A percentile compares a stretch with the other conserved stretches of the same genome.
phyloP scores from a whole-genome alignment of 2,113 vertebrate genomes.

The Rhineura floridana region DNA sequence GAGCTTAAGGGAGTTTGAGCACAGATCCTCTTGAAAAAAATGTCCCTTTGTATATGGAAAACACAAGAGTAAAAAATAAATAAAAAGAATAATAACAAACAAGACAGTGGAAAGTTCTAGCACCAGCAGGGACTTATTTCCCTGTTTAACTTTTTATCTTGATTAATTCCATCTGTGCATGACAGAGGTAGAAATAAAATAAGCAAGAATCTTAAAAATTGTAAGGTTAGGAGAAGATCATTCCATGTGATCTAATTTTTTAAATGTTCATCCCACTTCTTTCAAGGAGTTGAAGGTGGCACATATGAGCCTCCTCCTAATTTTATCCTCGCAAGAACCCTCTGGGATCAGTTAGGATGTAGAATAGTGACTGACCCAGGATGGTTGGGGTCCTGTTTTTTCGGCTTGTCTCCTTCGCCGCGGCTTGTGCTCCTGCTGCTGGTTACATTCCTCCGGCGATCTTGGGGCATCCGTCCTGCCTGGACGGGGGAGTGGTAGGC shows the following conservation, averaged over 20 bases:
- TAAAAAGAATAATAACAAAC: neutral
- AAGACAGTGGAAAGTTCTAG: neutral
- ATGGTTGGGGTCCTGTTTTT: no score
- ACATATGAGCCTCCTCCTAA: neutral
- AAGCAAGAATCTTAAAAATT: no score
- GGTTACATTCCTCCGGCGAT: no score
- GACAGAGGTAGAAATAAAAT: neutral
- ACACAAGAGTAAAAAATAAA: neutral
- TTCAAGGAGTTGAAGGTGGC: neutral
- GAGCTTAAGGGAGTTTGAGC: conserved; percentile 4
- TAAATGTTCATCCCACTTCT: neutral
- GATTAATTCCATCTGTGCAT: neutral
- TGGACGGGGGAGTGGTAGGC: no score
- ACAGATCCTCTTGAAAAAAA: neutral
- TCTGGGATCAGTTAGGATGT: neutral
- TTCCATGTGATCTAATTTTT: neutral
- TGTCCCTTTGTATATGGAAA: neutral
- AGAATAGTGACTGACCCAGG: neutral
- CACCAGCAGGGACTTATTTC: neutral
- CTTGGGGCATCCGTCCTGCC: no score
- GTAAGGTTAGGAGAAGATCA: neutral
- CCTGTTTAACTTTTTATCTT: neutral
- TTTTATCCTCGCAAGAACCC: neutral
- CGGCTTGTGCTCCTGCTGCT: no score
- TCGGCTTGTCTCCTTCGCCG: no score